These are phyloP conservation scores for Chiridota heheva DNA, from an alignment of 35 echinoderm and acorn worm species.

Conservation along the genomic window DNA sequence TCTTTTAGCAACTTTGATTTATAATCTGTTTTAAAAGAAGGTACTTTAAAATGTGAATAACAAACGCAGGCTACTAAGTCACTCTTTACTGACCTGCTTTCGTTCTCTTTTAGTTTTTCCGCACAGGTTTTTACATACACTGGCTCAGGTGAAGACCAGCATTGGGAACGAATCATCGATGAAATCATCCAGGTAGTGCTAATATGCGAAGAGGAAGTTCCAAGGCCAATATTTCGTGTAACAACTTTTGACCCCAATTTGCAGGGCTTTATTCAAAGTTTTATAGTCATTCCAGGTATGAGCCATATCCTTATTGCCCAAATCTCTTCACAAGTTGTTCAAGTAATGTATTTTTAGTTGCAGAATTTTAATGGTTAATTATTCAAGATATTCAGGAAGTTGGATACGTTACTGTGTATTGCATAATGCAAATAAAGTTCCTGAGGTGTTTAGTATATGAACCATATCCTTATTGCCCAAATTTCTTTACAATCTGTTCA, in stretches of 20 bases:
- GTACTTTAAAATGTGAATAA: too few relatives aligned
- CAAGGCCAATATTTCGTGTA: slow-evolving; percentile 65
- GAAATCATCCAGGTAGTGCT: slow-evolving; percentile 58
- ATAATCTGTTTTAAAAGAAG: too few relatives aligned
- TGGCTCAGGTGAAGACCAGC: slow-evolving; percentile 59
- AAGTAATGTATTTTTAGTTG: too few relatives aligned
- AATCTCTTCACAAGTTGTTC: too few relatives aligned
- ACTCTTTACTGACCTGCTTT: too few relatives aligned
- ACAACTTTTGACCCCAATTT: slow-evolving; percentile 69
- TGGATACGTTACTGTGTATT: too few relatives aligned
- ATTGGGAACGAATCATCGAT: slow-evolving; percentile 71
- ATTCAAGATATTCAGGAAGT: too few relatives aligned
- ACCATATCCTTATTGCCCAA: not conserved
- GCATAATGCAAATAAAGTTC: too few relatives aligned
- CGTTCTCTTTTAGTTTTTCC: slow-evolving; percentile 32
- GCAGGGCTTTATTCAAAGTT: slow-evolving; percentile 73
- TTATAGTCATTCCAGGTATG: slow-evolving; percentile 73
- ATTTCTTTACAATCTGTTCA: too few relatives aligned
- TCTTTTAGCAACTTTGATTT: too few relatives aligned
- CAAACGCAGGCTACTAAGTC: too few relatives aligned
- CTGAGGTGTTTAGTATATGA: slow-evolving; percentile 36
- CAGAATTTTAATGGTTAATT: too few relatives aligned
- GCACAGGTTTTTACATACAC: slow-evolving; percentile 83
- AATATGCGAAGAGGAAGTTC: slow-evolving; percentile 67
- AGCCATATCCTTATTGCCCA: not conserved